These are phyloP conservation scores for Graphium colonna DNA, from an alignment of 2,888 invertebrate genomes.

Conservation along the genomic window DNA sequence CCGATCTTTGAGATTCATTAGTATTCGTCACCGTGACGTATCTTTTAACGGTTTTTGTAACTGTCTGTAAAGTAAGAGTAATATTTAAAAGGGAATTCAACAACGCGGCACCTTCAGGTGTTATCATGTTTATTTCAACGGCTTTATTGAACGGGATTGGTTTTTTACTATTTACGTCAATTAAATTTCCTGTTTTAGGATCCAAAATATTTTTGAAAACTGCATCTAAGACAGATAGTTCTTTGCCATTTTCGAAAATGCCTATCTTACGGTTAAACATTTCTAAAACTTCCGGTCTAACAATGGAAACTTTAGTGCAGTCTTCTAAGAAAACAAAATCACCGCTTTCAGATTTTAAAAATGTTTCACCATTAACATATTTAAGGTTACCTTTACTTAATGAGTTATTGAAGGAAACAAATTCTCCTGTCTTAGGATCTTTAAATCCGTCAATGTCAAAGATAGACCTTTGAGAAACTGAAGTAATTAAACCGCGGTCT, in stretches of 20 bases:
- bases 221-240: slow-evolving; percentile 92
- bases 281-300: slow-evolving; percentile 92
- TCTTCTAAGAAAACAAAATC: slow-evolving; percentile 88
- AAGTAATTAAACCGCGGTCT: slow-evolving; percentile 92
- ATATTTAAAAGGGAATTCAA: slow-evolving; percentile 92
- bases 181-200: slow-evolving; percentile 91
- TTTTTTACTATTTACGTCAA: slow-evolving; percentile 86
- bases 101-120: slow-evolving; percentile 92
- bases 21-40: slow-evolving; percentile 88
- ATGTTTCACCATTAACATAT: slow-evolving; percentile 85
- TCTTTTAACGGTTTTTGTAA: slow-evolving; percentile 90
- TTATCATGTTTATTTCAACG: slow-evolving; percentile 90
- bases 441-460: slow-evolving; percentile 96
- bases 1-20: slow-evolving; percentile 78
- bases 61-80: slow-evolving; percentile 92
- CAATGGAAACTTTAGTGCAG: slow-evolving; percentile 87
- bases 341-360: slow-evolving; percentile 86
- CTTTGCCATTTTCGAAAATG: slow-evolving; percentile 86
- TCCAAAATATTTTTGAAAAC: slow-evolving; percentile 93
- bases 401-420: slow-evolving; percentile 91
- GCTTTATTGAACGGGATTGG: slow-evolving; percentile 91
- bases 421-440: slow-evolving; percentile 89
- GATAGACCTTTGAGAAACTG: slow-evolving; percentile 91
- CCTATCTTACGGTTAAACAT: slow-evolving; percentile 92
- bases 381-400: slow-evolving; percentile 88